These are phyloP conservation scores for Antedon bifida DNA, from an alignment of 35 echinoderm and acorn worm species.

Conservation along the genomic window DNA sequence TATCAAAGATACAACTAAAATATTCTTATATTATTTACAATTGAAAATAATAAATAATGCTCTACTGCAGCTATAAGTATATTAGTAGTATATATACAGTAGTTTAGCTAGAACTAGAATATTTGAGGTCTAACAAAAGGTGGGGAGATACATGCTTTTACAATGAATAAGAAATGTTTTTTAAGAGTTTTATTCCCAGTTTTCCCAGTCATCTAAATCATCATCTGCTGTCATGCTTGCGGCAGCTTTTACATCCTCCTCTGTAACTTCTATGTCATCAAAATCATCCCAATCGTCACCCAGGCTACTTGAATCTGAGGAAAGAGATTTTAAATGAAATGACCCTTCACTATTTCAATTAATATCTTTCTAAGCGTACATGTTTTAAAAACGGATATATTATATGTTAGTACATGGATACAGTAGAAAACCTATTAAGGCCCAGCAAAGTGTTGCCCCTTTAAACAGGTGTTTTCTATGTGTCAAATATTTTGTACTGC, in stretches of 20 bases:
- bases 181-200: slow-evolving; percentile 46
- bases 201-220: slow-evolving; percentile 86
- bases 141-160: too few relatives aligned
- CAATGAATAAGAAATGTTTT: not conserved
- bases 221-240: slow-evolving; percentile 28
- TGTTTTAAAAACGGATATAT: not conserved
- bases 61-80: too few relatives aligned
- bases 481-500: too few relatives aligned
- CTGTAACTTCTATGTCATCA: slow-evolving; percentile 93
- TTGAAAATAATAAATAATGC: too few relatives aligned
- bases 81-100: too few relatives aligned
- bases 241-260: slow-evolving; percentile 74
- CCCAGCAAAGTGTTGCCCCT: too few relatives aligned
- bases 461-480: too few relatives aligned
- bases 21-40: too few relatives aligned
- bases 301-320: slow-evolving; percentile 45
- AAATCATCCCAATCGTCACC: slow-evolving; percentile 99
- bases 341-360: not conserved
- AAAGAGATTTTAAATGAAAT: slow-evolving; percentile 9
- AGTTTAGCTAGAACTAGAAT: too few relatives aligned
- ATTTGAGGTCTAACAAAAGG: too few relatives aligned
- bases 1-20: too few relatives aligned
- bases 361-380: not conserved
- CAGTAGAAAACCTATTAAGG: too few relatives aligned
- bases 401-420: not conserved